Evolutionary conservation across 2,888 invertebrate genomes (phyloP).

Genomic region (Patella caerulea): DNA sequence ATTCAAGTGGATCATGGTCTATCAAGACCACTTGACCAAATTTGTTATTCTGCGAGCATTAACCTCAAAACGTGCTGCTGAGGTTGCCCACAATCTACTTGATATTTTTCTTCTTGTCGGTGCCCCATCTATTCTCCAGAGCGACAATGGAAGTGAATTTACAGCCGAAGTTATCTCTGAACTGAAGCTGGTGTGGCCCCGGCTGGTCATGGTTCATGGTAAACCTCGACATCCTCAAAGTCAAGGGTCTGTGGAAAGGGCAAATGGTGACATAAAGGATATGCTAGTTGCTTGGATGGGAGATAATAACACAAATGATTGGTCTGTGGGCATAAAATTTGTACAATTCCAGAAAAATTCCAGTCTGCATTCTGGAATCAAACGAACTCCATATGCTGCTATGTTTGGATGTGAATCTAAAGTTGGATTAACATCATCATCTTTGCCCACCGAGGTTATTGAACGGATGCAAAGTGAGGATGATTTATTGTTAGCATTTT

Average conservation of each 20-base stretch:
- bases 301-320: conserved; percentile 8
- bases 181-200: conserved; percentile 20
- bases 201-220: conserved; percentile 15
- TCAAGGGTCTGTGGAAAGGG: conserved; percentile 21
- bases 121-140: conserved; percentile 30
- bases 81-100: conserved; percentile 30
- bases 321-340: too few relatives aligned
- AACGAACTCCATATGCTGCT: too few relatives aligned
- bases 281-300: conserved; percentile 20
- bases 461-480: too few relatives aligned
- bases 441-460: too few relatives aligned
- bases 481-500: too few relatives aligned
- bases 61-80: neutral
- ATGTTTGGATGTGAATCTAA: too few relatives aligned
- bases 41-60: too few relatives aligned
- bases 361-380: too few relatives aligned
- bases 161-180: conserved; percentile 18
- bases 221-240: conserved; percentile 25
- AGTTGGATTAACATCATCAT: too few relatives aligned
- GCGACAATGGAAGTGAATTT: conserved; percentile 22
- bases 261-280: conserved; percentile 25
- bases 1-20: too few relatives aligned
- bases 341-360: too few relatives aligned
- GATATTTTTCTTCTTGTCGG: conserved; percentile 32
- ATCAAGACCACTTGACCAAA: too few relatives aligned